These are phyloP conservation scores for Nemotelus nigrinus DNA, from an alignment of 2,888 invertebrate genomes.

Conservation along the genomic window DNA sequence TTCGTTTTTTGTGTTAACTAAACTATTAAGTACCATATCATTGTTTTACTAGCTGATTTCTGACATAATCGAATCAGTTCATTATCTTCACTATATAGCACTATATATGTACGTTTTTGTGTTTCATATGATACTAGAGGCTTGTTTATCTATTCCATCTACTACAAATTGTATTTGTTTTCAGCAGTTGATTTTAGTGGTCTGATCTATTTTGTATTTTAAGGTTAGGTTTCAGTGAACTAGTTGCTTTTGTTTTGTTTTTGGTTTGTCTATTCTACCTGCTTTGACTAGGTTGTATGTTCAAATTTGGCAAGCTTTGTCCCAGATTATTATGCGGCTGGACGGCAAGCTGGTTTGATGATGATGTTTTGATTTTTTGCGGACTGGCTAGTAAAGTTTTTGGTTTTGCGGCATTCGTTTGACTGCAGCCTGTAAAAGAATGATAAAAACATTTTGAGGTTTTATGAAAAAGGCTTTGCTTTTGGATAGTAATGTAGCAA, in stretches of 20 bases:
- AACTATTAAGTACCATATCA: neutral
- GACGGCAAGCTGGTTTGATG: constrained; percentile 79
- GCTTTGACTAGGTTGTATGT: constrained; percentile 61
- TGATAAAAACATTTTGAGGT: neutral
- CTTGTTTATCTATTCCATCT: no score
- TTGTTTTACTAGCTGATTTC: constrained; percentile 27
- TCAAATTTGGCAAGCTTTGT: constrained; percentile 83
- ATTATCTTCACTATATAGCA: neutral
- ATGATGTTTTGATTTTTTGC: constrained; percentile 66
- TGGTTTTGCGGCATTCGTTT: constrained; percentile 54
- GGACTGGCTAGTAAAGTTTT: constrained; percentile 62
- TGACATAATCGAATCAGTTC: constrained; percentile 37
- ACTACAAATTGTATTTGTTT: no score
- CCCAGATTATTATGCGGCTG: constrained; percentile 76
- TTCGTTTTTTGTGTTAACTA: no score
- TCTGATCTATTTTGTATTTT: no score
- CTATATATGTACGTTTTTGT: no score
- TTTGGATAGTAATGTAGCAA: no score
- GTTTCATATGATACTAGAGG: no score
- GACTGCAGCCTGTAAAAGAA: constrained; percentile 49
- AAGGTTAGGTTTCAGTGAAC: no score
- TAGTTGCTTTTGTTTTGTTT: neutral
- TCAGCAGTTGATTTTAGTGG: no score
- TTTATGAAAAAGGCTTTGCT: neutral
- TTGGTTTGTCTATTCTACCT: constrained; percentile 56